Base-by-base conservation (phyloP, 2,113 vertebrate genomes). In the Rhegmatorhina hoffmannsi region DNA sequence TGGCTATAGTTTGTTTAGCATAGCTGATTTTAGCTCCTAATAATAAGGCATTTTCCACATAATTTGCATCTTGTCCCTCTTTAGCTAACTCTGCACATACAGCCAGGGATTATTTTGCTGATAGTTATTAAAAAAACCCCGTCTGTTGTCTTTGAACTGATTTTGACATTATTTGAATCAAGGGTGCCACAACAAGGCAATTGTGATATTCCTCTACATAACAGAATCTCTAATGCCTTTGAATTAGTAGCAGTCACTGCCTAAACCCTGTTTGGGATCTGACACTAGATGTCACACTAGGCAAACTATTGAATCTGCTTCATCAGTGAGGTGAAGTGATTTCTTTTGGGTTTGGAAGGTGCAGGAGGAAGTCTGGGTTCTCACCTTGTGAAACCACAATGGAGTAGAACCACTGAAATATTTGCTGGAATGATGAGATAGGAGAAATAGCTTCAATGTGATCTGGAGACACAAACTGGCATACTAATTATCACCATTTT, bases 221-320 rank as follows among this genome's bases (percentile, higher is more conserved):
- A 6, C 8, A 53, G 44, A 53, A 28, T 60, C 28, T 33, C 5
- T 76, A 53, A 60, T 25, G 11, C 12, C 4, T 87, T 85, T 80
- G 50, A 31, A 43, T 81, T 60, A 53, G 31, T n/a, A 55, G 49
- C 38, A 46, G 14, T 64, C n/a, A 13, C 49, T 75, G 69, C 34
- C 43, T 68, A 88, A 60, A 46, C 38, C 19, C 4, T 67, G 17
- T 25, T 43, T 69, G 43, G 25, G 46, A 2, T 56, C 50, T 84
- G 73, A 87, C 97, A 92, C 97, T 98, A 98, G 98, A 94, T 98
- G 98, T 98, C 97, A 97, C 46, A 96, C 96, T 97, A 95, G 94
- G 94, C 92, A 95, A 97, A 89, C 91, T 87, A 79, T 74, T 96
- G 84, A 74, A 78, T 87, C 44, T 82, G 79, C 18, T 38, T 56